Conservation (phyloP, 1,140 invertebrate species). For the Copidosoma floridanum region DNA sequence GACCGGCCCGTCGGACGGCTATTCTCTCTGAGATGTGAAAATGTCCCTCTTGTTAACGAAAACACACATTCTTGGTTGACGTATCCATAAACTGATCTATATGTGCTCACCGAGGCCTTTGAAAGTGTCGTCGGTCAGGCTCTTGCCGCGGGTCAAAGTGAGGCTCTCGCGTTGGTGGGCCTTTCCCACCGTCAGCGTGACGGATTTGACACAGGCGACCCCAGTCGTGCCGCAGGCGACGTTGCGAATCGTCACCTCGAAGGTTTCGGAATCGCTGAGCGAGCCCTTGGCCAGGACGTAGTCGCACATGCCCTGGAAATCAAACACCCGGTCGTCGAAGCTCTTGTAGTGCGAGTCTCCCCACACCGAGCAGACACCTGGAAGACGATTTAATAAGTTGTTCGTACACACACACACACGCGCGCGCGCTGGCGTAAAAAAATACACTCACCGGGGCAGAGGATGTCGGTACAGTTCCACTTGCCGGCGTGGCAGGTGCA, state of each 20-base stretch:
- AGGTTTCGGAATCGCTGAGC: slow-evolving; percentile 62
- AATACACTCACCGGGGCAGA: slow-evolving; percentile 53
- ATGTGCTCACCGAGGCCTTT: slow-evolving; percentile 22
- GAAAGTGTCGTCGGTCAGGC: slow-evolving; percentile 33
- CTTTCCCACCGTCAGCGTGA: slow-evolving; percentile 64
- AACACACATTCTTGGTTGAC: neutral
- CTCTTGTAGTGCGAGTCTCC: slow-evolving; percentile 85
- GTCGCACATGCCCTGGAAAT: slow-evolving; percentile 86
- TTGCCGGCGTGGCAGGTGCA: slow-evolving; percentile 69
- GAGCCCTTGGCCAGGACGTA: slow-evolving; percentile 78
- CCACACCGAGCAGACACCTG: slow-evolving; percentile 75
- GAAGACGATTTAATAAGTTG: no score
- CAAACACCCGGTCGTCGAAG: slow-evolving; percentile 79
- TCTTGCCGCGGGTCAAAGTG: slow-evolving; percentile 59
- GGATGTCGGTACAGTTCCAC: slow-evolving; percentile 67
- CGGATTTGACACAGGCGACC: slow-evolving; percentile 82
- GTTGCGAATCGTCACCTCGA: slow-evolving; percentile 73
- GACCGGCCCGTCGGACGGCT: slow-evolving; percentile 62
- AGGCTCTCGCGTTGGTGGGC: slow-evolving; percentile 60
- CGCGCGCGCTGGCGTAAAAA: no score
- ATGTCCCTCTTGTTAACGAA: no score
- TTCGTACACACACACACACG: no score
- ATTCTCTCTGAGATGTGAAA: slow-evolving; percentile 42
- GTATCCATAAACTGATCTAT: neutral
- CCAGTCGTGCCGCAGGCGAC: slow-evolving; percentile 82